Percentiles rank a stretch among this genome's conserved stretches.
phyloP scores from a whole-genome alignment of 2,797 vertebrate species.

The Danionella dracula region DNA sequence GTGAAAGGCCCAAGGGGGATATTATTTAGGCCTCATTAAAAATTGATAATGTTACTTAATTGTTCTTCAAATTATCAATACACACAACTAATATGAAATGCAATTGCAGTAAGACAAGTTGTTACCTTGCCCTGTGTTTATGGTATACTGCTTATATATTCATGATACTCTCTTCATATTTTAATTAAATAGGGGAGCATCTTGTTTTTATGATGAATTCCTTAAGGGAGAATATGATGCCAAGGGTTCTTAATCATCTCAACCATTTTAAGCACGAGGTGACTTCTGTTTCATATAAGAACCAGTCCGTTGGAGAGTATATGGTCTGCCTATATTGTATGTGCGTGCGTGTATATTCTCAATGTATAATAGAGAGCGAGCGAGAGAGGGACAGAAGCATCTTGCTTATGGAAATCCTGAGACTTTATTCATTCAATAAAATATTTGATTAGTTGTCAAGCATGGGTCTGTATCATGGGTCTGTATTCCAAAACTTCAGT shows the following conservation, averaged over 20 bases:
- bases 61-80: slow-evolving; percentile 59
- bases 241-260: slow-evolving; percentile 46
- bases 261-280: slow-evolving; percentile 42
- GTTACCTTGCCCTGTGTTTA: slow-evolving; percentile 20
- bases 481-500: too few species aligned
- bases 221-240: slow-evolving; percentile 30
- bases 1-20: slow-evolving; percentile 68
- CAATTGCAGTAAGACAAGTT: slow-evolving; percentile 28
- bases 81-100: slow-evolving; percentile 24
- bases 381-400: too few species aligned
- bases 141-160: slow-evolving; percentile 29
- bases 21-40: slow-evolving; percentile 77
- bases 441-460: too few species aligned
- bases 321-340: too few species aligned
- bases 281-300: too few species aligned
- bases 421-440: too few species aligned
- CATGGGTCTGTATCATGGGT: too few species aligned
- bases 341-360: too few species aligned
- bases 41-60: slow-evolving; percentile 76
- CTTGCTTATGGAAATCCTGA: too few species aligned
- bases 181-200: slow-evolving; percentile 47
- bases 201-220: slow-evolving; percentile 40
- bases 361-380: too few species aligned
- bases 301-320: too few species aligned
- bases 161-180: slow-evolving; percentile 33